Conservation (phyloP, 2,113 vertebrate genomes). For the Malurus alboscapulatus region DNA sequence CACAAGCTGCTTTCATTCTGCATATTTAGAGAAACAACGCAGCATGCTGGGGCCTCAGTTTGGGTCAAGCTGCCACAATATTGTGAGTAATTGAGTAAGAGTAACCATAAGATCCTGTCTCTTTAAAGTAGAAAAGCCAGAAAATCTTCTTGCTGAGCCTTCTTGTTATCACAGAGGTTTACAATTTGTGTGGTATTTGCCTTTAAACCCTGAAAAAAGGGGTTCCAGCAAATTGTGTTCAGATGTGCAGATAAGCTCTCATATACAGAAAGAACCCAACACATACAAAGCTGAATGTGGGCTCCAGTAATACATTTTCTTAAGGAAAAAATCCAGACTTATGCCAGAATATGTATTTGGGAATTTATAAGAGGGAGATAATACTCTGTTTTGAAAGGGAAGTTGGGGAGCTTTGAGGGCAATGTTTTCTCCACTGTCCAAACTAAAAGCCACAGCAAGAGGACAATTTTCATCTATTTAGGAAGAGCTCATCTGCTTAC, state of each 20-base stretch:
- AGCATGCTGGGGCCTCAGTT: background rate
- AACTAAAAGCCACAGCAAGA: background rate
- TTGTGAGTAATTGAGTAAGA: background rate
- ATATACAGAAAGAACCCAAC: background rate
- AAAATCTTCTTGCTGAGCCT: background rate
- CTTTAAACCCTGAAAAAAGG: background rate
- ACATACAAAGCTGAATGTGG: background rate
- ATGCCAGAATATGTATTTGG: background rate
- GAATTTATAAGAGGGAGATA: background rate
- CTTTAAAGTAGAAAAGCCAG: background rate
- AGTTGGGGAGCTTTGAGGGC: background rate
- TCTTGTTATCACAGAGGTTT: slow-evolving; percentile 2
- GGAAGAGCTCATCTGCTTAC: background rate
- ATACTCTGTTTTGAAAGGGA: background rate
- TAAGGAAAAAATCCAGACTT: background rate
- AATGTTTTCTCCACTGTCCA: background rate
- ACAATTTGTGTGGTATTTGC: background rate
- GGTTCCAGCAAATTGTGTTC: background rate
- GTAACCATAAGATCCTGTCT: background rate
- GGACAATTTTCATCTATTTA: background rate
- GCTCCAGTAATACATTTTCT: background rate
- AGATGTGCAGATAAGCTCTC: background rate
- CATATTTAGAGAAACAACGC: accelerated
- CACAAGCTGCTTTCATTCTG: background rate
- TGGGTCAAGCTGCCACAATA: background rate